A percentile compares a stretch with the other conserved stretches of the same genome.
These are phyloP conservation scores for Halcyon badia DNA, from an alignment of 2,797 vertebrate species.

Conservation along the genomic window DNA sequence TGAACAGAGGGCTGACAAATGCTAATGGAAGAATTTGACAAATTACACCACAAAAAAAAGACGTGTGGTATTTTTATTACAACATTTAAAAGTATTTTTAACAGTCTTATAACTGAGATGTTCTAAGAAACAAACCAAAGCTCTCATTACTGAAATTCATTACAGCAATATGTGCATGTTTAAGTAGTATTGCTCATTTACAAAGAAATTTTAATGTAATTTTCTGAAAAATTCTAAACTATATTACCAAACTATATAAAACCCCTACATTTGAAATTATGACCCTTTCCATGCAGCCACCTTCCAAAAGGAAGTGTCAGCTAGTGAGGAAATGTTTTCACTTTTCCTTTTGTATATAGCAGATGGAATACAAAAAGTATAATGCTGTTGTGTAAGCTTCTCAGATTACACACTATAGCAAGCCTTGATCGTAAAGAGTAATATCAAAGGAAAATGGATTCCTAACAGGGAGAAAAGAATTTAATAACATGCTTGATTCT, in stretches of 20 bases:
- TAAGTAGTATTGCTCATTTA: neutral
- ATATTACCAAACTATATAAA: neutral
- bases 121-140: slow-evolving; percentile 1
- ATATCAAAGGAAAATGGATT: neutral
- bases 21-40: slow-evolving; percentile 35
- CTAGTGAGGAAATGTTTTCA: neutral
- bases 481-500: neutral
- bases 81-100: slow-evolving; percentile 22
- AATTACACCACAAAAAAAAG: neutral
- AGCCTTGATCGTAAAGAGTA: neutral
- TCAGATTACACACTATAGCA: neutral
- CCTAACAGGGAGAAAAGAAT: neutral
- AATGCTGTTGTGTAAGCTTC: neutral
- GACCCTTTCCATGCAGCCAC: neutral
- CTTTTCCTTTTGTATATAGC: neutral
- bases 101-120: neutral
- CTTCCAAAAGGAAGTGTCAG: neutral
- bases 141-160: slow-evolving; percentile 16
- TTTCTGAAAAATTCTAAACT: neutral
- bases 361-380: neutral
- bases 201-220: neutral
- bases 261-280: neutral
- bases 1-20: neutral
- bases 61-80: neutral
- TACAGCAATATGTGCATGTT: neutral